These are phyloP conservation scores for Montipora efflorescens DNA, from an alignment of 64 coral and sea anemone genomes.

Conservation along the genomic window DNA sequence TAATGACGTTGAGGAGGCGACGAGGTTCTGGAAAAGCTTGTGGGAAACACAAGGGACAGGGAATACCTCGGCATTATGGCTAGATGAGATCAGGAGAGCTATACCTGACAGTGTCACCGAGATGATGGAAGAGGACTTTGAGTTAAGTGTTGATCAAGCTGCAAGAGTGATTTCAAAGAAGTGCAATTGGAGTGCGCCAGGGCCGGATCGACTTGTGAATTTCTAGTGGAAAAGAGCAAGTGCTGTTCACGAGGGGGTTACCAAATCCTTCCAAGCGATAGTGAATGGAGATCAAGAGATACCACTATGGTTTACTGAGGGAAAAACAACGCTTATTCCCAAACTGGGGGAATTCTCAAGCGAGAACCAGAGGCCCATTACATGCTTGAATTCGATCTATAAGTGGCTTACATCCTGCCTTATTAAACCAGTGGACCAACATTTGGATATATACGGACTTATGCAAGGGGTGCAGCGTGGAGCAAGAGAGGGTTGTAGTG, in stretches of 20 bases:
- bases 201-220: background rate
- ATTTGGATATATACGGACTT: slow-evolving; percentile 3
- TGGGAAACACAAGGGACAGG: slow-evolving; percentile 52
- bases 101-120: background rate
- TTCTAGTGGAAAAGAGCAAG: slow-evolving; percentile 18
- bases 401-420: slow-evolving; percentile 40
- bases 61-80: background rate
- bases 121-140: background rate
- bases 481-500: slow-evolving; percentile 24
- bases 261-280: background rate
- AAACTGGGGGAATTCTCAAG: slow-evolving; percentile 22
- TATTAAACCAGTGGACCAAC: slow-evolving; percentile 12
- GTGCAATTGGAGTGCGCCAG: background rate
- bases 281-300: background rate
- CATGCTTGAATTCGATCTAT: slow-evolving; percentile 16
- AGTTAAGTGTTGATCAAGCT: background rate
- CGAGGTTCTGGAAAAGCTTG: slow-evolving; percentile 46
- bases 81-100: background rate
- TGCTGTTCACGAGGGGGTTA: background rate
- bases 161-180: slow-evolving; percentile 5
- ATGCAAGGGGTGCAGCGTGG: slow-evolving; percentile 38
- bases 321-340: slow-evolving; percentile 20
- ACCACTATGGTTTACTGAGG: slow-evolving; percentile 19
- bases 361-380: slow-evolving; percentile 46
- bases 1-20: slow-evolving; percentile 31